Evolutionary conservation across 2,888 invertebrate genomes (phyloP), one percentile per base, ranked within the genome.

Genomic region (Abscondita cerata): DNA sequence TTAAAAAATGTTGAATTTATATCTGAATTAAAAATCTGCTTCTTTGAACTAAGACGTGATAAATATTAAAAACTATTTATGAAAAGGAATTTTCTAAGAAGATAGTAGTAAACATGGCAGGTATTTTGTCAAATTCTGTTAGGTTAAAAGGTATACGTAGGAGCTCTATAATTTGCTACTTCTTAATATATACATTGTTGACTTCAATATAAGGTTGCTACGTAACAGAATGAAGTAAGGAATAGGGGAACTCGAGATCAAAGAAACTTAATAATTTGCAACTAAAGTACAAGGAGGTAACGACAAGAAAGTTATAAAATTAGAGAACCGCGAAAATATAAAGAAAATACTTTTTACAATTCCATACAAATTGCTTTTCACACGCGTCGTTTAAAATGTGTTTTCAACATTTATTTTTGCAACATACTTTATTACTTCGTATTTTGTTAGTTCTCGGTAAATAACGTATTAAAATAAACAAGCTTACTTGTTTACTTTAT

Each of bases 201-300:
- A 25, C 58, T 58, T 46, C 47, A 52, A 58, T 58, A 47, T 25
- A 12, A 13, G 36, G 58, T 58, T 52, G 58, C 58, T 47, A 58
- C 16, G 58, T 20, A 58, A 58, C 58, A 36, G 44, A 9, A 44
- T 52, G 52, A 52, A 52, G 13, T 15, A 19, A 20, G 47, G 12
- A 44, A 20, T 19, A 18, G 51, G 44, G 54, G 52, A 60, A 47
- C 36, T 46, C 3, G 31, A 60, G 60, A 60, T 60, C 60, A 60
- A 60, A 60, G 60, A 54, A 54, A 38, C 51, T 52, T 60, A 41
- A 51, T 55, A 60, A 60, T 60, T 60, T 51, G 60, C 60, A 47
- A 60, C 34, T 51, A 44, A 55, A 55, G 55, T 54, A 54, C 33
- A 33, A 48, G 16, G 12, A 48, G 33, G 48, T 33, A 48, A 33